Conservation (phyloP, 2,797 vertebrate genomes). For the Pseudomugil gertrudae region DNA sequence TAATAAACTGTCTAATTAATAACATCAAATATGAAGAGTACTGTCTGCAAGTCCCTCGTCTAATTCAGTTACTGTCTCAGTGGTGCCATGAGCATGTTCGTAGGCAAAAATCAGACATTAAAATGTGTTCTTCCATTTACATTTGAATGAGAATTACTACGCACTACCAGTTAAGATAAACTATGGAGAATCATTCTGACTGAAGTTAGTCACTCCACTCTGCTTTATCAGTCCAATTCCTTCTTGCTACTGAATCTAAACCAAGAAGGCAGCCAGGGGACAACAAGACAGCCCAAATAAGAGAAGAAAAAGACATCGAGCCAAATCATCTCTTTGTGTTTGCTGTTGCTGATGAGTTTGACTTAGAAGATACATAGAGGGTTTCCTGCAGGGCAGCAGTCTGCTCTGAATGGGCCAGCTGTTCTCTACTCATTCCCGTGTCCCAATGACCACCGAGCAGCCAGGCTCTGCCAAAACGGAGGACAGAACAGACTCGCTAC, state of each 20-base stretch:
- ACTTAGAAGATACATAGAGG: slow-evolving; percentile 58
- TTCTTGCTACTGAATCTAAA: slow-evolving; percentile 49
- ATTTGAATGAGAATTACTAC: slow-evolving; percentile 16
- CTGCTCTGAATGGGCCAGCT: slow-evolving; percentile 79
- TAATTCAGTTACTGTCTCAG: slow-evolving; percentile 11
- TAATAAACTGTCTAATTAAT: slow-evolving; percentile 52
- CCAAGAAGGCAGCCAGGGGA: slow-evolving; percentile 65
- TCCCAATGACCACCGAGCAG: slow-evolving; percentile 54
- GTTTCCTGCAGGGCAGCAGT: slow-evolving; percentile 73
- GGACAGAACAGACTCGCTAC: slow-evolving; percentile 44
- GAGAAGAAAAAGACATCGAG: slow-evolving; percentile 28
- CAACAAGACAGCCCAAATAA: slow-evolving; percentile 43
- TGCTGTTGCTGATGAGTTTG: slow-evolving; percentile 62
- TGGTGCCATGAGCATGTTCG: not conserved
- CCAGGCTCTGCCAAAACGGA: slow-evolving; percentile 55
- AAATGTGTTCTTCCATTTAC: slow-evolving; percentile 4
- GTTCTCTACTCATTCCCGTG: slow-evolving; percentile 64
- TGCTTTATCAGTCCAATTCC: slow-evolving; percentile 35
- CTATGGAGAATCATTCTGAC: slow-evolving; percentile 25
- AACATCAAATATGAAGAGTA: slow-evolving; percentile 38
- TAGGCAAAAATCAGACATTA: not conserved
- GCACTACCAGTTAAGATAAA: slow-evolving; percentile 1
- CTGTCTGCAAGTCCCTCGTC: slow-evolving; percentile 23
- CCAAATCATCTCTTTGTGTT: slow-evolving; percentile 59
- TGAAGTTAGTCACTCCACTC: slow-evolving; percentile 31